Percentiles rank a stretch among this genome's conserved stretches.
Evolutionary conservation across 2,797 vertebrate species (phyloP).

Genomic region (Phoeniculus purpureus): DNA sequence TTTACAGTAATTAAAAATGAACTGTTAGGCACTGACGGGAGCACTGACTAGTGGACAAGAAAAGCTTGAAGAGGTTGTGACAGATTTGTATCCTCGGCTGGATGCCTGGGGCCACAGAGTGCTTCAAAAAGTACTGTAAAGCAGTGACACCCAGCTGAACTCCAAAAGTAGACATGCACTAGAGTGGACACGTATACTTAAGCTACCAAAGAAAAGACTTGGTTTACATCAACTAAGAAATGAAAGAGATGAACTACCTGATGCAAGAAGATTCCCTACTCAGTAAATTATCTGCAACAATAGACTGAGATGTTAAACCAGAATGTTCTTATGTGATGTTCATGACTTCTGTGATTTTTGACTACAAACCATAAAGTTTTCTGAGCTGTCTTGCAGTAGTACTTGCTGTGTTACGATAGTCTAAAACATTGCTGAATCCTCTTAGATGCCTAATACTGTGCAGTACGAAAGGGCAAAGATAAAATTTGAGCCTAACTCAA

Average conservation of each 20-base stretch:
- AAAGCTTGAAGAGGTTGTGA: not conserved
- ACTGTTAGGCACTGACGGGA: not conserved
- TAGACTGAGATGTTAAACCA: not conserved
- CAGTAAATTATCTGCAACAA: not conserved
- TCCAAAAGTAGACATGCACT: fast-evolving
- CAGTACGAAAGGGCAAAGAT: not conserved
- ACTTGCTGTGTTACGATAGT: not conserved
- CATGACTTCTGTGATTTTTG: not conserved
- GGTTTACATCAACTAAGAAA: not conserved
- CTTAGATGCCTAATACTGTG: not conserved
- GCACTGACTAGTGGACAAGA: not conserved
- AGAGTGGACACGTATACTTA: fast-evolving
- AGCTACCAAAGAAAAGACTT: not conserved
- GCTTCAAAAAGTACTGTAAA: not conserved
- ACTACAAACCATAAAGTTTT: not conserved
- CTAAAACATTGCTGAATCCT: not conserved
- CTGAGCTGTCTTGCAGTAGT: not conserved
- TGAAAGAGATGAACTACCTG: not conserved
- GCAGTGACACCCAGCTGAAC: not conserved
- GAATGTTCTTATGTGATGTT: not conserved
- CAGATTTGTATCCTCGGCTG: not conserved
- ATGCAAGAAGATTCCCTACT: not conserved
- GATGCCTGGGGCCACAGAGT: not conserved
- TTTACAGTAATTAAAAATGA: not conserved
- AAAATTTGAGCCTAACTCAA: not conserved